Evolutionary conservation across 2,888 invertebrate genomes (phyloP).

Genomic region (Ditula angustiorana): DNA sequence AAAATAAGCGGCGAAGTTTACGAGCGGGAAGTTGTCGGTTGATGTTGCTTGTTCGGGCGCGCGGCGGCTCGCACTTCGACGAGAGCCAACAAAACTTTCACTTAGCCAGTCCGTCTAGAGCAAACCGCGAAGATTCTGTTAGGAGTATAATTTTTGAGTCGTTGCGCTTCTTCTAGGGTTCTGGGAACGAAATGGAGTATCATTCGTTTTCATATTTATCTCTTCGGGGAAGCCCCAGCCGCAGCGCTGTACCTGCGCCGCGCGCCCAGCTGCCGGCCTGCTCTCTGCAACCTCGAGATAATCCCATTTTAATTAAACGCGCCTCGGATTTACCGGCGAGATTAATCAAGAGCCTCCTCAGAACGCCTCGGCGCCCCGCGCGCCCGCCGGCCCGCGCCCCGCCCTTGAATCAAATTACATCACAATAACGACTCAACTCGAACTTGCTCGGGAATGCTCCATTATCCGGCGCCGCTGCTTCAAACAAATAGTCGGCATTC

Average conservation of each 20-base stretch:
- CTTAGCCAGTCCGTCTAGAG: not conserved
- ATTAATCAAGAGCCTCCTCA: conserved; percentile 67
- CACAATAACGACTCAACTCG: conserved; percentile 42
- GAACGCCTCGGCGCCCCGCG: conserved; percentile 25
- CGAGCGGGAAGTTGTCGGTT: not conserved
- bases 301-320: conserved; percentile 77
- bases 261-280: conserved; percentile 40
- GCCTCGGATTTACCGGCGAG: conserved; percentile 63
- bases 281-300: conserved; percentile 62
- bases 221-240: no score
- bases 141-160: no score
- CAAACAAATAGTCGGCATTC: conserved; percentile 41
- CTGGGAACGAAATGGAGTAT: not conserved
- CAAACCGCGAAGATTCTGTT: not conserved
- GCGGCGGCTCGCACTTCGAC: not conserved
- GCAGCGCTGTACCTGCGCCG: conserved; percentile 18
- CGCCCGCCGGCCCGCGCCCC: conserved; percentile 13
- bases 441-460: conserved; percentile 34
- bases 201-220: not conserved
- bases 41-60: conserved; percentile 5
- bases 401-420: conserved; percentile 45
- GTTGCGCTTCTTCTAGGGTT: no score
- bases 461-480: conserved; percentile 36
- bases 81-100: conserved; percentile 5
- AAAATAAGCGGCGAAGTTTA: conserved; percentile 18